These are phyloP conservation scores for Hydrocynus forskahlii DNA, from an alignment of 2,797 vertebrate genomes.

Conservation along the genomic window DNA sequence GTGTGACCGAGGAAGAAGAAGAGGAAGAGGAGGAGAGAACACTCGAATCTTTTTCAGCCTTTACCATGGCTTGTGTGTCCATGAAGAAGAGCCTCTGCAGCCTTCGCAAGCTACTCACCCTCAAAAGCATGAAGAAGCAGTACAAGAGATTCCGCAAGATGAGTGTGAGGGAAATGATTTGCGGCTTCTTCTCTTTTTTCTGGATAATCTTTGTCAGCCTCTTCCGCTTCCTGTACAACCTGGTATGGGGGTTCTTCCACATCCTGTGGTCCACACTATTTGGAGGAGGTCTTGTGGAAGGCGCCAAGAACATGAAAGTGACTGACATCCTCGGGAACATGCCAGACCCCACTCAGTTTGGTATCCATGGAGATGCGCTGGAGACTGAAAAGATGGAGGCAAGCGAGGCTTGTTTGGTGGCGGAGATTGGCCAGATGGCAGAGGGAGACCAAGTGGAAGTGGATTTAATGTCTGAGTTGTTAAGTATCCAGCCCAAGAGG, in stretches of 20 bases:
- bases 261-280: constrained; percentile 95
- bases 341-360: constrained; percentile 99
- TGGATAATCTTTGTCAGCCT: constrained; percentile 89
- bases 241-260: constrained; percentile 93
- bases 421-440: constrained; percentile 83
- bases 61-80: constrained; percentile 86
- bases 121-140: constrained; percentile 88
- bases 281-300: constrained; percentile 95
- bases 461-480: constrained; percentile 89
- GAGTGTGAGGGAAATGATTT: constrained; percentile 88
- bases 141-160: constrained; percentile 91
- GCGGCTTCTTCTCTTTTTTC: constrained; percentile 90
- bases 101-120: constrained; percentile 84
- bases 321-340: constrained; percentile 98
- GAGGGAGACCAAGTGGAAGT: constrained; percentile 85
- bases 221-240: constrained; percentile 83
- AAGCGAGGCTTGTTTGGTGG: constrained; percentile 74
- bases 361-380: constrained; percentile 91
- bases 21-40: constrained; percentile 81
- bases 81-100: constrained; percentile 82
- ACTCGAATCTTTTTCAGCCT: constrained; percentile 89
- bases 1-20: constrained; percentile 75
- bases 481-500: constrained; percentile 87
- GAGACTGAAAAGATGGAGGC: constrained; percentile 90
- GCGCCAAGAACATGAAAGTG: constrained; percentile 97